phyloP scores from a whole-genome alignment of 2,888 invertebrate genomes.

The Salticus scenicus region DNA sequence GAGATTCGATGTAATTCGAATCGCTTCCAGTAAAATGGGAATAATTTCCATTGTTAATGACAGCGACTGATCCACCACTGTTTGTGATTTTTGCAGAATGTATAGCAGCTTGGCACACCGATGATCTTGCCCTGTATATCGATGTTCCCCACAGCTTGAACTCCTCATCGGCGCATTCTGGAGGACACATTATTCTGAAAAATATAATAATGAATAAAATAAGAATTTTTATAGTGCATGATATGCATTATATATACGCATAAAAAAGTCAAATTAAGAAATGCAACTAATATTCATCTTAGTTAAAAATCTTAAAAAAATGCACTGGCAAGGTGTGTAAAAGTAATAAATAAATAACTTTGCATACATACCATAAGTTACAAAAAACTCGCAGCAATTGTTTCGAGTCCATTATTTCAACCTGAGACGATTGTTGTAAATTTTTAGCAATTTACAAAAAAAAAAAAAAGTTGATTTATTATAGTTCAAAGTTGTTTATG shows the following conservation, averaged over 20 bases:
- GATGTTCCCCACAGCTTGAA: slow-evolving; percentile 57
- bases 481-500: too few species aligned
- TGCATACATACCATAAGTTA: too few species aligned
- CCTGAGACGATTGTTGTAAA: too few species aligned
- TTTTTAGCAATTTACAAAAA: too few species aligned
- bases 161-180: slow-evolving; percentile 48
- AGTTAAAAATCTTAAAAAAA: too few species aligned
- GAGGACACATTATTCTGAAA: slow-evolving; percentile 60
- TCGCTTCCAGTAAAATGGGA: slow-evolving; percentile 61
- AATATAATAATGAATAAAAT: background rate
- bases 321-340: too few species aligned
- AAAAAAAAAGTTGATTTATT: too few species aligned
- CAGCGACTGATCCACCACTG: slow-evolving; percentile 50
- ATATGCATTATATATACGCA: background rate
- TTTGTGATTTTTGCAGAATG: slow-evolving; percentile 64
- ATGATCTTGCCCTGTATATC: slow-evolving; percentile 50
- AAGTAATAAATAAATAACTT: too few species aligned
- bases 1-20: slow-evolving; percentile 50
- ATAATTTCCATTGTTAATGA: slow-evolving; percentile 61
- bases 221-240: background rate
- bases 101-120: slow-evolving; percentile 64
- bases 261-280: background rate
- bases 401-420: too few species aligned
- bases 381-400: too few species aligned
- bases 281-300: too few species aligned